Evolutionary conservation across 2,797 vertebrate genomes (phyloP).

Genomic region (Epinephelus awoara): DNA sequence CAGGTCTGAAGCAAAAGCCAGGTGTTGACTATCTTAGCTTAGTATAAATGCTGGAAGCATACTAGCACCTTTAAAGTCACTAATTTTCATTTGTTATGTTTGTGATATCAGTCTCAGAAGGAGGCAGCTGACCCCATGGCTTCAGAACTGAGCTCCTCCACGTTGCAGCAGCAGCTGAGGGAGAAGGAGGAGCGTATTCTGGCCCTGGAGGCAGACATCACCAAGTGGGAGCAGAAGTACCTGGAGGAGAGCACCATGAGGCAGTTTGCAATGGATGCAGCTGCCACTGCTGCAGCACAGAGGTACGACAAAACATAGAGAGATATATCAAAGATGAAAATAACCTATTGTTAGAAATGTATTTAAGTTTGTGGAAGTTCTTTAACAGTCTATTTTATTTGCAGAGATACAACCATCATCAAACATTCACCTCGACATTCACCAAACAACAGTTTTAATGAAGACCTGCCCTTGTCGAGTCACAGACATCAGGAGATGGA

Average conservation of each 20-base stretch:
- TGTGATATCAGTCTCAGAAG: slow-evolving; percentile 47
- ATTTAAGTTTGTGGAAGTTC: not conserved
- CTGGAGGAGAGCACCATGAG: slow-evolving; percentile 98
- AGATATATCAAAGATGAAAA: not conserved
- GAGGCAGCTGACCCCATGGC: slow-evolving; percentile 32
- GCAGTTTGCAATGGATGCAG: slow-evolving; percentile 98
- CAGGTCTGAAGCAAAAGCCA: not conserved
- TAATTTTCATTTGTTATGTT: not conserved
- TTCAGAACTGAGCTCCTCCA: slow-evolving; percentile 81
- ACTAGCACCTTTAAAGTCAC: not conserved
- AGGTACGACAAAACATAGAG: slow-evolving; percentile 70
- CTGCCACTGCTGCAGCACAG: slow-evolving; percentile 95
- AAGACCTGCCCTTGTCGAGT: slow-evolving; percentile 89
- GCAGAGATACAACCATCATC: slow-evolving; percentile 95
- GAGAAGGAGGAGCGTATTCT: slow-evolving; percentile 95
- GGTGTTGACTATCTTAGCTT: not conserved
- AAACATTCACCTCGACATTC: slow-evolving; percentile 95
- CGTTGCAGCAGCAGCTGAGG: slow-evolving; percentile 90
- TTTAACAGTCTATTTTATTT: slow-evolving; percentile 33
- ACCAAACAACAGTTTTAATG: slow-evolving; percentile 95
- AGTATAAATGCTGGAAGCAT: not conserved
- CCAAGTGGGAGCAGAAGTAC: slow-evolving; percentile 98
- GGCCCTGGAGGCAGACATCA: slow-evolving; percentile 97
- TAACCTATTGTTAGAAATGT: too few relatives aligned
- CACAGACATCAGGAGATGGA: slow-evolving; percentile 97